phyloP scores from a whole-genome alignment of 2,113 vertebrate species.

The Antidorcas marsupialis region DNA sequence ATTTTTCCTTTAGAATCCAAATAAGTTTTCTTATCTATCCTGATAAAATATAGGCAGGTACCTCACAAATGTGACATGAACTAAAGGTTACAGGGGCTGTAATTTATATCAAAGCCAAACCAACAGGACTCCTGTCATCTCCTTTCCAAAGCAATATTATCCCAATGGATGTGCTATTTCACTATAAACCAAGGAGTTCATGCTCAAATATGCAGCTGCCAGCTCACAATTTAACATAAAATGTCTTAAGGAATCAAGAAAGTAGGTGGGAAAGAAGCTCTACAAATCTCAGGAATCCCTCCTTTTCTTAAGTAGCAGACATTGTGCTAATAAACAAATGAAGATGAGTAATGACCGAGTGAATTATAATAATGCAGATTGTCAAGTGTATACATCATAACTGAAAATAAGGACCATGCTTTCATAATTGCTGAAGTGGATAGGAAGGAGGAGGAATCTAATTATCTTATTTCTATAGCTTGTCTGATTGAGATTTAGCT shows the following conservation, averaged over 20 bases:
- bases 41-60: not conserved
- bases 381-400: not conserved
- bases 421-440: not conserved
- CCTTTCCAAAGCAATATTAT: constrained; percentile 22
- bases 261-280: not conserved
- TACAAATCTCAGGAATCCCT: not conserved
- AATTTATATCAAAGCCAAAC: constrained; percentile 46
- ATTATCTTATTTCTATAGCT: not conserved
- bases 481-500: not conserved
- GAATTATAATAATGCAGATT: not conserved
- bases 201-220: not conserved
- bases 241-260: not conserved
- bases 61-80: not conserved
- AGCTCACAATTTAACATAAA: not conserved
- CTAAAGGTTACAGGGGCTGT: not conserved
- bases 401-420: not conserved
- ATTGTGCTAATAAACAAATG: not conserved
- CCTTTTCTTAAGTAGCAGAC: not conserved
- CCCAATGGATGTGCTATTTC: constrained; percentile 28
- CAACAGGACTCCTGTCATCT: constrained; percentile 41
- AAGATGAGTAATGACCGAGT: not conserved
- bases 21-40: constrained; percentile 11
- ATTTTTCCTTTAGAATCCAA: constrained; percentile 23
- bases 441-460: not conserved
- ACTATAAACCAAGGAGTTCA: not conserved